Conservation (phyloP, 2,888 invertebrate genomes). For the Nephrotoma guestfalica region DNA sequence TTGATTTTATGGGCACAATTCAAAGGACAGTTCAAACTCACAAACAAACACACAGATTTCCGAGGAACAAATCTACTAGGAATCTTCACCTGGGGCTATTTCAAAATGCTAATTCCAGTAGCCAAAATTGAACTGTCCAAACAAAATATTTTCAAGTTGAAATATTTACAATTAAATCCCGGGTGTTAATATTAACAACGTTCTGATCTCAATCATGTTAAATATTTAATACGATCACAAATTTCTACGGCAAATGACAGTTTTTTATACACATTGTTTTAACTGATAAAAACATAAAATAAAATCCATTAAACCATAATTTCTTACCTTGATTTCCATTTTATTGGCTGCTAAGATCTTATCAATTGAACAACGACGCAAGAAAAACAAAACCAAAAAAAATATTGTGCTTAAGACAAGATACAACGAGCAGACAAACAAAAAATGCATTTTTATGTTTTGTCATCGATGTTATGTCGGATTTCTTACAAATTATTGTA, state of each 20-base stretch:
- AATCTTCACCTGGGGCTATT: too few species aligned
- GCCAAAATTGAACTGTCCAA: too few species aligned
- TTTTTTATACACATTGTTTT: background rate
- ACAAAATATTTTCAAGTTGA: too few species aligned
- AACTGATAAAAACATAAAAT: background rate
- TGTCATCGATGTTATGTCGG: background rate
- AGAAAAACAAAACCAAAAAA: background rate
- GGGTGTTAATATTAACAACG: background rate
- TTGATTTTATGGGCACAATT: too few species aligned
- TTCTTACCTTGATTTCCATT: background rate
- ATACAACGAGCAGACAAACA: background rate
- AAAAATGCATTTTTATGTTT: background rate
- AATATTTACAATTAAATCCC: background rate
- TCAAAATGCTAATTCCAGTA: too few species aligned
- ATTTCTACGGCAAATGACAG: background rate
- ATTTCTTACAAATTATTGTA: background rate
- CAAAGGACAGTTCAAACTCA: too few species aligned
- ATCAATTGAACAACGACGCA: background rate
- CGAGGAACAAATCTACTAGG: too few species aligned
- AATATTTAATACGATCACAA: background rate
- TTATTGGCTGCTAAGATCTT: background rate
- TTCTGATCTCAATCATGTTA: background rate
- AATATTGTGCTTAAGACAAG: background rate
- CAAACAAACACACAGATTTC: too few species aligned
- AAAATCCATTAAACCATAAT: background rate